Percentiles rank a stretch among this genome's conserved stretches.
These are phyloP conservation scores for Stegophylla sp. DNA, from an alignment of 2,888 invertebrate genomes.

Conservation along the genomic window DNA sequence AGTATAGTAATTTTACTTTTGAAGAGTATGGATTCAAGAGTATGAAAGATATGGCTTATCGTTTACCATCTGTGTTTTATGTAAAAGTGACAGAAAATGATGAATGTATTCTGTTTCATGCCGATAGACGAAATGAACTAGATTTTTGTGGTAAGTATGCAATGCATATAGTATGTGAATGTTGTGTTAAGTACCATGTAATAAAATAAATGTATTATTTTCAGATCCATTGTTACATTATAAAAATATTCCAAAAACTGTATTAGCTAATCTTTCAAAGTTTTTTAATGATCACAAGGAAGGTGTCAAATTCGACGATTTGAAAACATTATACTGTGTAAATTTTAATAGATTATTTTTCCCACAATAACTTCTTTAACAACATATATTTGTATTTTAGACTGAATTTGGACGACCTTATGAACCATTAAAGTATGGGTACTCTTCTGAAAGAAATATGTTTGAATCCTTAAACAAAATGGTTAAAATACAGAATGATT, in stretches of 20 bases:
- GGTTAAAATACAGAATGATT: constrained; percentile 15
- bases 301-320: neutral
- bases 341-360: neutral
- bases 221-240: constrained; percentile 23
- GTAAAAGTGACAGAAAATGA: constrained; percentile 6
- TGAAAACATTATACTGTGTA: constrained; percentile 37
- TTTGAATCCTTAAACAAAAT: constrained; percentile 45
- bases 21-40: constrained; percentile 48
- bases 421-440: constrained; percentile 48
- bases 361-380: neutral
- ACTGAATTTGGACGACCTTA: constrained; percentile 19
- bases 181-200: neutral
- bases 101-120: constrained; percentile 19
- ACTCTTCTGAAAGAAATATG: constrained; percentile 44
- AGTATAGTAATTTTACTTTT: constrained; percentile 13
- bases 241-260: constrained; percentile 45
- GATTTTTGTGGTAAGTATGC: constrained; percentile 1
- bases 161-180: neutral
- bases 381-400: constrained; percentile 16
- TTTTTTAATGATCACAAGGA: constrained; percentile 6
- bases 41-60: constrained; percentile 46
- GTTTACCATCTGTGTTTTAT: constrained; percentile 50
- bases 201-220: neutral
- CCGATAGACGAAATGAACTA: constrained; percentile 1
- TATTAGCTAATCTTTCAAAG: constrained; percentile 21